A percentile compares a stretch with the other conserved stretches of the same genome.
Conservation (phyloP, 1,140 invertebrate species). For the Drosophila kikkawai region DNA sequence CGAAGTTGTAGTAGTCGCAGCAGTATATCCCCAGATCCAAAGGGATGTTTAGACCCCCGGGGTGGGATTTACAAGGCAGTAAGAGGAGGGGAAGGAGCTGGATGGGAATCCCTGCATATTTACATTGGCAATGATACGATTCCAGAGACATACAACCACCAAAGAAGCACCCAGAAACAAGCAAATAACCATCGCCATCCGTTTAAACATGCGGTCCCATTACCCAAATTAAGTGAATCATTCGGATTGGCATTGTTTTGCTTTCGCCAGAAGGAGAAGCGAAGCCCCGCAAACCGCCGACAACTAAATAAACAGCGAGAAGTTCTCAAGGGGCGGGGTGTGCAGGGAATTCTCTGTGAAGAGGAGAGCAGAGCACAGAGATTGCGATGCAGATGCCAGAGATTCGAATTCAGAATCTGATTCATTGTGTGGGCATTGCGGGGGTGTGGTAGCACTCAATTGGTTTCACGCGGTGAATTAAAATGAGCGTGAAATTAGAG, state of each 20-base stretch:
- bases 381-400: conserved; percentile 45
- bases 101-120: conserved; percentile 53
- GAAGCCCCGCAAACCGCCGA: conserved; percentile 70
- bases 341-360: conserved; percentile 5
- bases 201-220: conserved; percentile 66
- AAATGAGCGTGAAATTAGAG: conserved; percentile 74
- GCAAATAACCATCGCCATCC: conserved; percentile 42
- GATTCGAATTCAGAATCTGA: conserved; percentile 25
- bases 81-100: conserved; percentile 1
- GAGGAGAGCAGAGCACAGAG: conserved; percentile 13
- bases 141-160: conserved; percentile 62
- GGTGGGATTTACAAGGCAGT: conserved; percentile 62
- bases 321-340: conserved; percentile 58
- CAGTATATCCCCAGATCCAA: conserved; percentile 4
- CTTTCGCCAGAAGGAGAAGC: conserved; percentile 33
- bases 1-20: conserved; percentile 6
- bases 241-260: conserved; percentile 77
- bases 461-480: conserved; percentile 78
- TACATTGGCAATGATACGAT: conserved; percentile 80
- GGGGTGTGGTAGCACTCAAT: conserved; percentile 67
- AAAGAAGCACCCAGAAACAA: conserved; percentile 17
- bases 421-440: conserved; percentile 13
- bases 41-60: conserved; percentile 60
- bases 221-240: conserved; percentile 84
- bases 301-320: conserved; percentile 81